Evolutionary conservation across 1,140 invertebrate species (phyloP).

Genomic region (Ditylenchus dipsaci): DNA sequence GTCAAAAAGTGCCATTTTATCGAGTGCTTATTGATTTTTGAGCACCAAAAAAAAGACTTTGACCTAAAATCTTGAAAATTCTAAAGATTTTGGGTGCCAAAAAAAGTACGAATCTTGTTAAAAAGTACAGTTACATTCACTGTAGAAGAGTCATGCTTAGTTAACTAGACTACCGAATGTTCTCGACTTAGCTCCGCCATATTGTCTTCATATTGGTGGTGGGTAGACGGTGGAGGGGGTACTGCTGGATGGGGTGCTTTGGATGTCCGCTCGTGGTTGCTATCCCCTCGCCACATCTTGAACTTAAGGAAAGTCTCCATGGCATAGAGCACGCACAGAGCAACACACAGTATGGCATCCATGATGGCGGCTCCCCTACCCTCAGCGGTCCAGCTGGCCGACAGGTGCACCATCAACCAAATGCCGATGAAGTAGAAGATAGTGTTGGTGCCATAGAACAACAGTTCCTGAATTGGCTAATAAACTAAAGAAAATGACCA

Average conservation of each 20-base stretch:
- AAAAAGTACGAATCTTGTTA: too few species aligned
- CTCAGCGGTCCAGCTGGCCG: constrained; percentile 55
- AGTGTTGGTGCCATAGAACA: constrained; percentile 57
- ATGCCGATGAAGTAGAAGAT: constrained; percentile 53
- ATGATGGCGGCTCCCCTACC: constrained; percentile 56
- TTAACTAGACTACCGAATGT: background rate
- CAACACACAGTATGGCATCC: constrained; percentile 54
- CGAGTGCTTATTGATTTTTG: too few species aligned
- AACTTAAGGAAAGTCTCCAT: constrained; percentile 54
- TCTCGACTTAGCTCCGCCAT: background rate
- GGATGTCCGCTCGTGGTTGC: background rate
- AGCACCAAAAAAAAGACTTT: too few species aligned
- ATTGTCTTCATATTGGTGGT: constrained; percentile 6
- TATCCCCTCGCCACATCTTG: constrained; percentile 54
- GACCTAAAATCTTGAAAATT: too few species aligned
- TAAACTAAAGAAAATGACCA: background rate
- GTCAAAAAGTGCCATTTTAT: too few species aligned
- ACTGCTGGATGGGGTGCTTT: constrained; percentile 10
- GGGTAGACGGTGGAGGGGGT: constrained; percentile 18
- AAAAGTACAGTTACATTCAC: too few species aligned
- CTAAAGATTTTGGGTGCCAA: too few species aligned
- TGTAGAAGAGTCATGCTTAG: too few species aligned
- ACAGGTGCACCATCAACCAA: constrained; percentile 57
- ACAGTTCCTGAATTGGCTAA: constrained; percentile 44
- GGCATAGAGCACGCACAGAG: constrained; percentile 49